These are phyloP conservation scores for Hystrix cristata DNA, from an alignment of 2,113 vertebrate species.

Conservation along the genomic window DNA sequence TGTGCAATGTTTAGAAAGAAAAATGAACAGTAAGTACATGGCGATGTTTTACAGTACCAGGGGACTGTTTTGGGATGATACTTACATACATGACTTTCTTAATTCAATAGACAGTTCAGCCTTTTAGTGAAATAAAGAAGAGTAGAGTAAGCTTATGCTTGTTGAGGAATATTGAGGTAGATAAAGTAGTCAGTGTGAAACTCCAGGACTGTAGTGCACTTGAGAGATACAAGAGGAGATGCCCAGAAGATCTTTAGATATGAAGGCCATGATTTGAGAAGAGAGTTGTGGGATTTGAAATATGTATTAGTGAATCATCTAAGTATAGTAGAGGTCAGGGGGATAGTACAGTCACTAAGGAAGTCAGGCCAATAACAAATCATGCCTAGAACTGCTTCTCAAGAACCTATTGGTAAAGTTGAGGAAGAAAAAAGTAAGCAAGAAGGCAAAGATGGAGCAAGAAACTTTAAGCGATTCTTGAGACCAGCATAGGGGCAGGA, in stretches of 20 bases:
- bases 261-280: neutral
- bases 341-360: neutral
- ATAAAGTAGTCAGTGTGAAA: neutral
- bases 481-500: neutral
- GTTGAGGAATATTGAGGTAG: neutral
- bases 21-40: neutral
- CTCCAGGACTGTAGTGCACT: fast-evolving
- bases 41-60: neutral
- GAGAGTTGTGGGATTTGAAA: neutral
- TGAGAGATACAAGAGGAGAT: neutral
- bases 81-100: neutral
- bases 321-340: neutral
- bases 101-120: neutral
- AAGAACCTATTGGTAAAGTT: neutral
- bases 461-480: neutral
- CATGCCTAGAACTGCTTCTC: neutral
- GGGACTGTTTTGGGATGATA: neutral
- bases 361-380: neutral
- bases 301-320: neutral
- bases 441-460: neutral
- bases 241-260: neutral
- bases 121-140: neutral
- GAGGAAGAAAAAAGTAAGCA: neutral
- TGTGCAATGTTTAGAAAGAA: neutral
- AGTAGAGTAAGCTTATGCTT: neutral